Base-by-base conservation (phyloP, 2,113 vertebrate species). In the Mesitornis unicolor region DNA sequence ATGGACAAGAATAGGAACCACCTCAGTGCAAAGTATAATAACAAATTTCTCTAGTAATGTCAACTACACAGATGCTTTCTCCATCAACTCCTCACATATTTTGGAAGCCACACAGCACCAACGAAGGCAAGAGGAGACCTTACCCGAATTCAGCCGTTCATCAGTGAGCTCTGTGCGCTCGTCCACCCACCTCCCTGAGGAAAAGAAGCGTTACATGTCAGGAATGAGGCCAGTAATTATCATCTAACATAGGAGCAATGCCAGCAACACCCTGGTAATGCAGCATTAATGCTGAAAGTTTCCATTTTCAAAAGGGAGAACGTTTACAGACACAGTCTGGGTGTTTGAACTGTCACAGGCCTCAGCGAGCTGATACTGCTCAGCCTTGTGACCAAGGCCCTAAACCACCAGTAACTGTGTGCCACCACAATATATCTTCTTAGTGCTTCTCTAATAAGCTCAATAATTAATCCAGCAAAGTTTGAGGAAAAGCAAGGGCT, bases 281-380 rank as follows among this genome's bases (percentile, higher is more conserved):
- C 63, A 94, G 57, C 71, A 77, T 80, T 88, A 91, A 73, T 45
- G 59, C 29, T 65, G 59, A 64, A 93, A 91, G 89, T 89, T 95
- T 96, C 91, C 59, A 51, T 83, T 83, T 92, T 87, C 87, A 90
- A 87, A 88, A 77, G 50, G 28, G 63, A 91, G 90, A 96, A 89
- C 70, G 89, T 84, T 87, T 70, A 89, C 57, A 91, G 89, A 67
- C 57, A 87, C 54, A 93, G 88, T 64, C 80, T 93, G 93, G 75
- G 26, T 80, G 59, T 88, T 91, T 91, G 65, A 95, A 91, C 75
- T 95, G 69, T 73, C 84, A 90, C 47, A 59, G 48, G 51, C 26
- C 67, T 59, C 59, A 65, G 84, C 2, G 24, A 91, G 73, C 33
- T 54, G 40, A 87, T 70, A 51, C 2, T 78, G 43, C 60, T 78